phyloP scores from a whole-genome alignment of 2,888 invertebrate species.

The Volucella zonaria region DNA sequence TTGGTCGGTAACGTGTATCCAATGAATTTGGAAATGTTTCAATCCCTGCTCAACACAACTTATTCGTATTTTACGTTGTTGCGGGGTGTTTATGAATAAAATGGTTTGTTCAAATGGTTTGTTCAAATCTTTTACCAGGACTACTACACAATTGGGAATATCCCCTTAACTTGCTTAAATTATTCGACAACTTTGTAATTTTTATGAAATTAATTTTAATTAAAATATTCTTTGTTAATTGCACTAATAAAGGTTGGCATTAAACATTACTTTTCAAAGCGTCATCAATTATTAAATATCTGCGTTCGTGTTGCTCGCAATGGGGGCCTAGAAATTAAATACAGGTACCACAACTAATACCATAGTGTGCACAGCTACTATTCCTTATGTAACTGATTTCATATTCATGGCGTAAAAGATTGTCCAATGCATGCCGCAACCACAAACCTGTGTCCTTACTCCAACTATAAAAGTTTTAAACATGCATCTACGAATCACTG shows the following conservation, averaged over 20 bases:
- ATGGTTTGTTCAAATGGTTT: neutral
- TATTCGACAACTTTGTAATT: neutral
- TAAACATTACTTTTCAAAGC: conserved; percentile 2
- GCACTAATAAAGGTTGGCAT: conserved; percentile 30
- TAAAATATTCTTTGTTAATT: conserved; percentile 30
- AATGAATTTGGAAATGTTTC: conserved; percentile 80
- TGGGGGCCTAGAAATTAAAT: no score
- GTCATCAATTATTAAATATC: no score
- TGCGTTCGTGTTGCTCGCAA: no score
- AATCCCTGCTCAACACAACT: conserved; percentile 79
- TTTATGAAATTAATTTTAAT: conserved; percentile 26
- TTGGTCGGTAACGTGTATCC: conserved; percentile 78
- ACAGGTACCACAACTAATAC: no score
- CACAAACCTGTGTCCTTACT: conserved; percentile 10
- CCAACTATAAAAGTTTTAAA: conserved; percentile 1
- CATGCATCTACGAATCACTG: conserved; percentile 10
- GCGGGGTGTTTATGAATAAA: conserved; percentile 78
- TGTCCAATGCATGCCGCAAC: conserved; percentile 50
- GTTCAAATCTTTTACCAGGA: neutral
- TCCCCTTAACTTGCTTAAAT: neutral
- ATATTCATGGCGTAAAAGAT: conserved; percentile 49
- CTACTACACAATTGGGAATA: conserved; percentile 6
- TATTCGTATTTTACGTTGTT: conserved; percentile 80
- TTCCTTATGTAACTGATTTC: conserved; percentile 28
- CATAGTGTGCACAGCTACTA: neutral